Conservation (phyloP, 2,888 invertebrate species). For the Acanthopleura granulata region DNA sequence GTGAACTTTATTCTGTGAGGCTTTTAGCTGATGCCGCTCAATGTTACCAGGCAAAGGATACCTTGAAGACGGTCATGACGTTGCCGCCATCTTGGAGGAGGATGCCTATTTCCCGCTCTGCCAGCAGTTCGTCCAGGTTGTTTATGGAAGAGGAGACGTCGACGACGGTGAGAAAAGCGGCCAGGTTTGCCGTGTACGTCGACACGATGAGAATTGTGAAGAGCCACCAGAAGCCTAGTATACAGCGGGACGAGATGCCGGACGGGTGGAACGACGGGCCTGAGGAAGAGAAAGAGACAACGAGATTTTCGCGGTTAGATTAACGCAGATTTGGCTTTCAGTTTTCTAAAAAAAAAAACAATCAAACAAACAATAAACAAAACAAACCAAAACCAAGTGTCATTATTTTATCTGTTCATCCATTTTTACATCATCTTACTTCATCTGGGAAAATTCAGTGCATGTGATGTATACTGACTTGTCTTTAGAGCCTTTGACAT, state of each 20-base stretch:
- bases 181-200: constrained; percentile 44
- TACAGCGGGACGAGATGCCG: constrained; percentile 35
- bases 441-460: too few species aligned
- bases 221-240: constrained; percentile 44
- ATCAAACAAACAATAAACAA: too few species aligned
- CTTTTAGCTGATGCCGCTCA: too few species aligned
- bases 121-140: constrained; percentile 37
- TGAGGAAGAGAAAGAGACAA: not conserved
- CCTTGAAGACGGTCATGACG: not conserved
- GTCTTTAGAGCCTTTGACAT: too few species aligned
- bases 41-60: not conserved
- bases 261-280: constrained; percentile 31
- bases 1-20: too few species aligned
- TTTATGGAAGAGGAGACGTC: constrained; percentile 36
- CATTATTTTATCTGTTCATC: too few species aligned
- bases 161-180: constrained; percentile 41
- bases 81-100: constrained; percentile 16
- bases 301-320: too few species aligned
- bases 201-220: constrained; percentile 42
- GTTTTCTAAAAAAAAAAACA: too few species aligned
- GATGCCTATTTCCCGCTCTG: constrained; percentile 27
- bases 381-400: too few species aligned
- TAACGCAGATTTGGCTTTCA: too few species aligned
- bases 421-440: too few species aligned
- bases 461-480: too few species aligned